phyloP scores from a whole-genome alignment of 2,888 invertebrate genomes.

The Phragmatobia fuliginosa region DNA sequence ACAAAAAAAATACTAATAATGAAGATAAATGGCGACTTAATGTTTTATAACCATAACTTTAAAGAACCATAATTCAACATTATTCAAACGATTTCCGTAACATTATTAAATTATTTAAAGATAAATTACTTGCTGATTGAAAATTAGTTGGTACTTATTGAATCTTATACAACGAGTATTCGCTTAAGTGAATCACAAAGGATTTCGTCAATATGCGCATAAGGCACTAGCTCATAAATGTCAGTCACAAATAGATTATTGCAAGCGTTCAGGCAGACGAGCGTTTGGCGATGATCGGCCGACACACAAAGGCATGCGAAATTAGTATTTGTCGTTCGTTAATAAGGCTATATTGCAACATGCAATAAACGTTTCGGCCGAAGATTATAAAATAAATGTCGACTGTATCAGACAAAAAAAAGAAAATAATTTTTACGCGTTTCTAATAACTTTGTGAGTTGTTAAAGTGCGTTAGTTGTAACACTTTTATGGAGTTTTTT shows the following conservation, averaged over 20 bases:
- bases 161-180: slow-evolving; percentile 34
- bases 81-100: slow-evolving; percentile 21
- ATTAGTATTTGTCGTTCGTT: slow-evolving; percentile 75
- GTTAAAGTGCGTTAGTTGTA: not conserved
- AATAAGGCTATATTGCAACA: slow-evolving; percentile 58
- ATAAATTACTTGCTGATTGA: slow-evolving; percentile 15
- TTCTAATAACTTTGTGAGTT: not conserved
- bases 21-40: not conserved
- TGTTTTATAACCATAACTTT: not conserved
- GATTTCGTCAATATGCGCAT: slow-evolving; percentile 43
- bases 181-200: slow-evolving; percentile 49
- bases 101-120: slow-evolving; percentile 21
- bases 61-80: not conserved
- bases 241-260: slow-evolving; percentile 59
- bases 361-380: slow-evolving; percentile 43
- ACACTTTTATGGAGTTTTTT: not conserved
- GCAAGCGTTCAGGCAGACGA: slow-evolving; percentile 49
- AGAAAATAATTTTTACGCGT: not conserved
- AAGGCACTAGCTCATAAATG: slow-evolving; percentile 50
- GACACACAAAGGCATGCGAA: slow-evolving; percentile 70
- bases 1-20: not conserved
- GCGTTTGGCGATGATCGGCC: slow-evolving; percentile 53
- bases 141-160: slow-evolving; percentile 42
- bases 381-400: slow-evolving; percentile 39
- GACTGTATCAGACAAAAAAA: not conserved